phyloP scores from a whole-genome alignment of 2,888 invertebrate genomes.

The Timema podura region DNA sequence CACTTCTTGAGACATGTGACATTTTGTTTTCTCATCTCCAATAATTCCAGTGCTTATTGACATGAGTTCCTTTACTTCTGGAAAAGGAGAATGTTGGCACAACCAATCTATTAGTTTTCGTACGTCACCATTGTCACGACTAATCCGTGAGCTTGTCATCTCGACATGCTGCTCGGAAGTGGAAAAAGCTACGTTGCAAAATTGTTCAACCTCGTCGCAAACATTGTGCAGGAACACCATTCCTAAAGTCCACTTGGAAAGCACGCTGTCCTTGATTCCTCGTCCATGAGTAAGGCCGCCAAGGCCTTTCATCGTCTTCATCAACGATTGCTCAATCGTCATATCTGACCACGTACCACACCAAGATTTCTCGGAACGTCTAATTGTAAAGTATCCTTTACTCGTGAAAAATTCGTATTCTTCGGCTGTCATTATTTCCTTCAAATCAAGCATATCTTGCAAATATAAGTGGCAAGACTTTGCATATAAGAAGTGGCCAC shows the following conservation, averaged over 20 bases:
- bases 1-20: not conserved
- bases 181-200: not conserved
- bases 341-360: slow-evolving; percentile 16
- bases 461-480: slow-evolving; percentile 30
- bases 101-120: not conserved
- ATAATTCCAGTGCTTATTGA: too few species aligned
- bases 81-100: not conserved
- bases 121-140: not conserved
- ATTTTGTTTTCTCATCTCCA: not conserved
- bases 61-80: too few species aligned
- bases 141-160: not conserved
- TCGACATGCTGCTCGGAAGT: slow-evolving; percentile 13
- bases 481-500: slow-evolving; percentile 33
- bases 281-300: slow-evolving; percentile 12
- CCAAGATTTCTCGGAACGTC: slow-evolving; percentile 14
- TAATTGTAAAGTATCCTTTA: slow-evolving; percentile 16
- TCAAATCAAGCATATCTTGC: slow-evolving; percentile 29
- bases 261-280: not conserved
- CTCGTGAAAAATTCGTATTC: slow-evolving; percentile 15
- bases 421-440: slow-evolving; percentile 14
- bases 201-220: too few species aligned
- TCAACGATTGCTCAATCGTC: slow-evolving; percentile 19
- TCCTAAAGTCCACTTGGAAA: not conserved
- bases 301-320: slow-evolving; percentile 16
- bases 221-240: not conserved